A percentile compares a stretch with the other conserved stretches of the same genome.
Evolutionary conservation across 1,140 invertebrate genomes (phyloP).

Genomic region (Leptestheria dahalacensis): DNA sequence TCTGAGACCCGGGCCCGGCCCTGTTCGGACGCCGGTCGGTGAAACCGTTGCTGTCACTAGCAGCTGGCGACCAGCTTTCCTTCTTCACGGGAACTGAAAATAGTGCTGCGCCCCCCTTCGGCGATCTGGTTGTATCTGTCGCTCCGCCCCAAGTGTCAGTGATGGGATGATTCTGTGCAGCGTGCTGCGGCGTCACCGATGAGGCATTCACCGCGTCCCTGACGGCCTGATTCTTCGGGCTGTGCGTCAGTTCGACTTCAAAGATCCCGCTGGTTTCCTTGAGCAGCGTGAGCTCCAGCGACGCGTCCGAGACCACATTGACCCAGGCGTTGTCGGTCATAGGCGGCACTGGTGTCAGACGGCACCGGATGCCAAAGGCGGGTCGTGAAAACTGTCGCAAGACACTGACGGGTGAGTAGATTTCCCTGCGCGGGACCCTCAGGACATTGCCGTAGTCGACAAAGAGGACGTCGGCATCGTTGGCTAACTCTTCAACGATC

Average conservation of each 20-base stretch:
- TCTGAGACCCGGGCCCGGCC: no score
- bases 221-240: neutral
- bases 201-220: neutral
- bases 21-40: no score
- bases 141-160: no score
- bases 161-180: no score
- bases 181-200: no score
- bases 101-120: no score
- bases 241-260: neutral
- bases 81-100: no score
- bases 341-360: neutral
- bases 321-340: neutral
- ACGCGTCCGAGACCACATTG: neutral
- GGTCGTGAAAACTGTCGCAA: slow-evolving; percentile 1
- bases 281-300: slow-evolving; percentile 4
- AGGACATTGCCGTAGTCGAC: slow-evolving; percentile 15
- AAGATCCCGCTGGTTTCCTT: neutral
- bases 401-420: neutral
- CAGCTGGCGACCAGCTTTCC: no score
- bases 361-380: slow-evolving; percentile 8
- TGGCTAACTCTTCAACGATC: slow-evolving; percentile 10
- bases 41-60: no score
- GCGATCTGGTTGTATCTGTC: no score
- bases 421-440: slow-evolving; percentile 7
- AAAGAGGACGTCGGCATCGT: slow-evolving; percentile 12